Base-by-base conservation (phyloP, 2,797 vertebrate genomes). In the Varecia variegata region DNA sequence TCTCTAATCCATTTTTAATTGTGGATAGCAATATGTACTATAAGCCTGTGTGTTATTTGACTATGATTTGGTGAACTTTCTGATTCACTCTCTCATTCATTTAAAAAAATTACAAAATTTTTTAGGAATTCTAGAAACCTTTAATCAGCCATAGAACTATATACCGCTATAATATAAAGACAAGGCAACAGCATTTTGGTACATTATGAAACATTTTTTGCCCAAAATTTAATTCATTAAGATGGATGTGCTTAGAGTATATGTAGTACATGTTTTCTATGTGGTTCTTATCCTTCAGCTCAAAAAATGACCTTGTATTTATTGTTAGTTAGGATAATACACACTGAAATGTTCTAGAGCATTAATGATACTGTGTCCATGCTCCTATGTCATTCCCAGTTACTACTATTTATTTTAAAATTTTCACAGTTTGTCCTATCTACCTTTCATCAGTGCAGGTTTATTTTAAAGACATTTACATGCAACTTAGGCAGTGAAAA, bases 391-490 rank as follows among this genome's bases (percentile, higher is more conserved):
- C 25, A n/a, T 82, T 79, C 71, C 79, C 67, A 77, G 30, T 85
- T 97, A 52, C 11, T 95, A 8, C 30, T 81, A 67, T 79, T 86
- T 71, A 81, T 52, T 79, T 89, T 32, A 20, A 84, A 40, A 74
- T 95, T 93, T 58, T n/a, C 83, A 18, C 23, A 15, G 8, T 95
- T 23, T 47, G 56, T 73, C 68, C 62, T 76, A 18, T 4, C 11
- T 88, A 25, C 3, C 35, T 35, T 71, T 77, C 14, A 56, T 90
- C 70, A 91, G 45, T 86, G 74, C 89, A 87, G 27, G 4, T 83
- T 86, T 79, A 94, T 90, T 89, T 54, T 90, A 54, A 96, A 92
- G 73, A 92, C 21, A 71, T 76, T 60, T 90, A 62, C 12, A 52
- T 90, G 68, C 60, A 88, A 30, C 43, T 68, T 80, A 84, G n/a